These are phyloP conservation scores for Tubulanus polymorphus DNA, from an alignment of 2,888 invertebrate genomes.

Conservation along the genomic window DNA sequence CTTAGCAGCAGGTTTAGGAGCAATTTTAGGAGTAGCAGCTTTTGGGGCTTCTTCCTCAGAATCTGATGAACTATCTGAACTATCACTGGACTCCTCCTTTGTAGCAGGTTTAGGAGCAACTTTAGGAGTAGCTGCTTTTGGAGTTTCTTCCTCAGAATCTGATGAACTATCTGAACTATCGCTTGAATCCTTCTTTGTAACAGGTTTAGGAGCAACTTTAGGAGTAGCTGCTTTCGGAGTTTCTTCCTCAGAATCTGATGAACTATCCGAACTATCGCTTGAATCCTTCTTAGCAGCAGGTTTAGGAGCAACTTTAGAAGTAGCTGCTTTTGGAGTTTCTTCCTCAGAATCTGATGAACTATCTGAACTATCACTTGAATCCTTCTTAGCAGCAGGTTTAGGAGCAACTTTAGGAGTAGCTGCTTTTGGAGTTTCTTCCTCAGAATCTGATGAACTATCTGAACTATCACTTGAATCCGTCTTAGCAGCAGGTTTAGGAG, in stretches of 20 bases:
- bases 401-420: background rate
- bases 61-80: background rate
- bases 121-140: background rate
- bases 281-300: no score
- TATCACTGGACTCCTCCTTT: background rate
- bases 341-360: conserved; percentile 8
- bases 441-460: background rate
- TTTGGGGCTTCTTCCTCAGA: no score
- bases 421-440: background rate
- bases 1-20: no score
- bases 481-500: background rate
- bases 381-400: background rate
- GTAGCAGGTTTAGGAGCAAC: background rate
- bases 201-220: no score
- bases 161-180: background rate
- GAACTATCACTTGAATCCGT: background rate
- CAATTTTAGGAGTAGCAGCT: no score
- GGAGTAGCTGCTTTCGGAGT: no score
- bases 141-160: background rate
- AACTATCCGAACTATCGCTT: no score
- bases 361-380: background rate
- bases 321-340: conserved; percentile 7
- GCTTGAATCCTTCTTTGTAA: background rate
- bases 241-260: no score
- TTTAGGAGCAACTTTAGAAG: conserved; percentile 1